Conservation (phyloP, 2,797 vertebrate genomes). For the Sitta carolinensis region DNA sequence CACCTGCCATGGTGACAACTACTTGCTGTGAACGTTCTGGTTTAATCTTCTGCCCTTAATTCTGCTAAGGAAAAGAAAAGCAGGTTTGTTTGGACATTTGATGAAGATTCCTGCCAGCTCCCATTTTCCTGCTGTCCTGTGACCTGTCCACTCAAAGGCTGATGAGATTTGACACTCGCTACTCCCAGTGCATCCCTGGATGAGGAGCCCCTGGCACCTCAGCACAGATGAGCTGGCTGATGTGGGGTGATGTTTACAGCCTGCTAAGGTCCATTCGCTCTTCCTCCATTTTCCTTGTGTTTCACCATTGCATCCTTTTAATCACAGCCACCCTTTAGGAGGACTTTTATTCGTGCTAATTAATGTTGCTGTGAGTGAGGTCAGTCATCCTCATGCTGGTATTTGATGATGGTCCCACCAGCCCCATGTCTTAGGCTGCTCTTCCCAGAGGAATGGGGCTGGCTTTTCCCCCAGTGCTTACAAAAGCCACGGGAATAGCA, state of each 20-base stretch:
- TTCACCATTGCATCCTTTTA: background rate
- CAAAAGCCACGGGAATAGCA: background rate
- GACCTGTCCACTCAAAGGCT: background rate
- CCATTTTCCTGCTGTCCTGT: constrained; percentile 47
- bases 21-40: background rate
- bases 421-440: fast-evolving
- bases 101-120: constrained; percentile 54
- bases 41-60: constrained; percentile 67
- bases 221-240: background rate
- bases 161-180: constrained; percentile 52
- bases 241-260: background rate
- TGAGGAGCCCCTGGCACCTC: background rate
- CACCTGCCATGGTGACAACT: background rate
- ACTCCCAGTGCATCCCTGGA: background rate
- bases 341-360: background rate
- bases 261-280: background rate
- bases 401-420: background rate
- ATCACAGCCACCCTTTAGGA: background rate
- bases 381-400: background rate
- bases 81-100: background rate
- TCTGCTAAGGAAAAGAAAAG: constrained; percentile 15
- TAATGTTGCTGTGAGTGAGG: background rate
- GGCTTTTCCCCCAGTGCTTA: background rate
- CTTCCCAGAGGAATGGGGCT: background rate
- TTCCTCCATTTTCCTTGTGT: fast-evolving